Evolutionary conservation across 2,888 invertebrate genomes (phyloP).

Genomic region (Chirona hameri): DNA sequence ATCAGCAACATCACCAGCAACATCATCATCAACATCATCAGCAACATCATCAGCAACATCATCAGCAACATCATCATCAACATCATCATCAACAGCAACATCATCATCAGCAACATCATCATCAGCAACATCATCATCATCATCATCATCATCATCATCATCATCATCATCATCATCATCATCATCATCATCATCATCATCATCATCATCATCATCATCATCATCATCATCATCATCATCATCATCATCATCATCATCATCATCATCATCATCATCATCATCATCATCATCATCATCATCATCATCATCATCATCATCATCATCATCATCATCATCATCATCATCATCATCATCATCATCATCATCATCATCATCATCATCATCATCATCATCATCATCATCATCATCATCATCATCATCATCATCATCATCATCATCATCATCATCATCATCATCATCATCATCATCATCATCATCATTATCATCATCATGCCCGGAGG

Average conservation of each 20-base stretch:
- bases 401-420: conserved; percentile 30
- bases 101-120: too few relatives aligned
- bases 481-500: conserved; percentile 27
- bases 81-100: too few relatives aligned
- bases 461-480: conserved; percentile 29
- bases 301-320: conserved; percentile 30
- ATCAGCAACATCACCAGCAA: too few relatives aligned
- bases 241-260: conserved; percentile 24
- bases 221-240: conserved; percentile 30
- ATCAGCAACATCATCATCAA: too few relatives aligned
- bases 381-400: background rate
- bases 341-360: conserved; percentile 33
- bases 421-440: conserved; percentile 33
- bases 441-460: conserved; percentile 33
- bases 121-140: too few relatives aligned
- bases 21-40: too few relatives aligned
- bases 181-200: background rate
- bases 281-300: conserved; percentile 31
- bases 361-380: conserved; percentile 26
- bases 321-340: conserved; percentile 31
- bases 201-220: conserved; percentile 23
- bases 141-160: too few relatives aligned
- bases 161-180: too few relatives aligned
- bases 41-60: too few relatives aligned
- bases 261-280: conserved; percentile 23